A percentile compares a stretch with the other conserved stretches of the same genome.
Evolutionary conservation across 2,113 vertebrate genomes (phyloP).

Genomic region (Plecotus auritus): DNA sequence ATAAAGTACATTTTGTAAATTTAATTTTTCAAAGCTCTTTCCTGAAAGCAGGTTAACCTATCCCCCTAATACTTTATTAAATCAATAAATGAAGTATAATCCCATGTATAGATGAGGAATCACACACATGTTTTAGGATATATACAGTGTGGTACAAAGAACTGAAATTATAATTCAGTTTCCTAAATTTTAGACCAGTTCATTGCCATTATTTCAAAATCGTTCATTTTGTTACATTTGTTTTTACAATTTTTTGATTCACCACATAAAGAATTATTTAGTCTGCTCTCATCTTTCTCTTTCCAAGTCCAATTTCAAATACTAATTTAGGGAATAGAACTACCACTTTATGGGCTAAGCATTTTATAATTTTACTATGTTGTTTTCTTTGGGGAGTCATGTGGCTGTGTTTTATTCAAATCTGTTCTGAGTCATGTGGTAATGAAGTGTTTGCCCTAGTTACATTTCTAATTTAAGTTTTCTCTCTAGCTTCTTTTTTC

Average conservation of each 20-base stretch:
- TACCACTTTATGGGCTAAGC: not conserved
- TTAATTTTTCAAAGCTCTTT: not conserved
- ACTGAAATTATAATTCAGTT: not conserved
- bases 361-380: not conserved
- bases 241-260: not conserved
- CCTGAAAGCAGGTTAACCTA: not conserved
- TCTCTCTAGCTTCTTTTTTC: not conserved
- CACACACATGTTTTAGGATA: not conserved
- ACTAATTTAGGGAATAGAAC: not conserved
- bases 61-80: not conserved
- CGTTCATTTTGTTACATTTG: not conserved
- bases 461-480: conserved; percentile 25
- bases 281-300: not conserved
- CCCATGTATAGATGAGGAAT: not conserved
- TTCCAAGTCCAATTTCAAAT: not conserved
- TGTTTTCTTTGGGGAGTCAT: not conserved
- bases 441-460: not conserved
- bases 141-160: not conserved
- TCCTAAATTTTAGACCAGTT: not conserved
- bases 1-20: not conserved
- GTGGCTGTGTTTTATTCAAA: not conserved
- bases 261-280: not conserved
- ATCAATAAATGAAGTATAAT: not conserved
- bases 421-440: not conserved
- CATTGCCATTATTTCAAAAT: not conserved